Percentiles rank a stretch among this genome's conserved stretches.
phyloP scores from a whole-genome alignment of 2,888 invertebrate species.

The Hoplodrina blanda region DNA sequence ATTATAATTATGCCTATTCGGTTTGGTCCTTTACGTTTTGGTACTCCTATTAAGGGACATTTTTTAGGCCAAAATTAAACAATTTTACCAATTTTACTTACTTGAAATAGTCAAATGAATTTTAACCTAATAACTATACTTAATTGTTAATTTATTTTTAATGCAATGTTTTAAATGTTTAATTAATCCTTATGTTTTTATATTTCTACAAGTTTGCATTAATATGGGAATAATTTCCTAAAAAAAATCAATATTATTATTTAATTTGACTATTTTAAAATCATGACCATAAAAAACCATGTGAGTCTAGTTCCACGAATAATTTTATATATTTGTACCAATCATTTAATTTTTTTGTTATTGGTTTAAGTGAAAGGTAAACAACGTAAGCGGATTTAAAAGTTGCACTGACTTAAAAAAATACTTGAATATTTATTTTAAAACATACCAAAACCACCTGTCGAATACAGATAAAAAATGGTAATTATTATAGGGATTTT shows the following conservation, averaged over 20 bases:
- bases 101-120: no score
- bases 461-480: neutral
- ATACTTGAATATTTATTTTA: neutral
- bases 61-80: no score
- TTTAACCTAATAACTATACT: no score
- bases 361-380: neutral
- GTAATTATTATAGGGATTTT: neutral
- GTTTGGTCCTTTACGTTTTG: neutral
- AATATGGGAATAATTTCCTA: no score
- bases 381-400: neutral
- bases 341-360: neutral
- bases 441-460: neutral
- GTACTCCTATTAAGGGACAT: no score
- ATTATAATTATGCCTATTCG: neutral
- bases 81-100: no score
- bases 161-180: no score
- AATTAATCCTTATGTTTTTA: no score
- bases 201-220: no score
- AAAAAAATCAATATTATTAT: no score
- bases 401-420: neutral
- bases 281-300: neutral
- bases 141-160: no score
- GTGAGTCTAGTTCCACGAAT: neutral
- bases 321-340: neutral
- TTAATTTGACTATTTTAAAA: no score